phyloP scores from a whole-genome alignment of 2,888 invertebrate species.

The Stictocephala bisonia region DNA sequence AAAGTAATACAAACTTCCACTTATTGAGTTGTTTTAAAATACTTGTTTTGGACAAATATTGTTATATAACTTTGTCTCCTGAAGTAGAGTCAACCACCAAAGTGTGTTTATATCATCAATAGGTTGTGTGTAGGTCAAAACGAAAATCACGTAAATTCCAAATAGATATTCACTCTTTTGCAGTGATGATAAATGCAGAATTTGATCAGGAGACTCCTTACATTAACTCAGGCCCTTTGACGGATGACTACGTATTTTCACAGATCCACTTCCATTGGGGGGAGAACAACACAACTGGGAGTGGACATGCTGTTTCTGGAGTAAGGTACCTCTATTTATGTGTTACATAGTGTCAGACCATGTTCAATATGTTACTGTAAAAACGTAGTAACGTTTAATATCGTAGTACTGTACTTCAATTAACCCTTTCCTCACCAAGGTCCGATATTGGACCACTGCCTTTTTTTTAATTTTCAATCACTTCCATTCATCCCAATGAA shows the following conservation, averaged over 20 bases:
- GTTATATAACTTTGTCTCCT: too few species aligned
- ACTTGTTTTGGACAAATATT: background rate
- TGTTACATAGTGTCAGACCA: background rate
- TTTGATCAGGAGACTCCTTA: background rate
- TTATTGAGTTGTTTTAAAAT: background rate
- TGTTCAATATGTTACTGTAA: background rate
- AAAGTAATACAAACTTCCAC: background rate
- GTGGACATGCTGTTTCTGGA: constrained; percentile 35
- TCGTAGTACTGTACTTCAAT: too few species aligned
- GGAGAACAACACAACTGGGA: constrained; percentile 36
- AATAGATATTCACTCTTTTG: background rate
- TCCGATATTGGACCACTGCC: too few species aligned
- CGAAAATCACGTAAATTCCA: background rate
- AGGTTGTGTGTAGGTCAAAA: background rate
- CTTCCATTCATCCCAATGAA: too few species aligned
- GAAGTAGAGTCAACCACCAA: too few species aligned
- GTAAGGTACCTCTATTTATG: constrained; percentile 6
- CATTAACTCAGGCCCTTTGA: constrained; percentile 23
- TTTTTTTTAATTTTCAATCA: too few species aligned
- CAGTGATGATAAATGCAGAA: constrained; percentile 28
- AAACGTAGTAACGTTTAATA: too few species aligned
- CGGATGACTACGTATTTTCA: constrained; percentile 14
- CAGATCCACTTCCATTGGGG: constrained; percentile 45
- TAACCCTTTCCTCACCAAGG: too few species aligned
- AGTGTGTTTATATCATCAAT: background rate